phyloP scores from a whole-genome alignment of 1,140 invertebrate species.

The Bactericera cockerelli region DNA sequence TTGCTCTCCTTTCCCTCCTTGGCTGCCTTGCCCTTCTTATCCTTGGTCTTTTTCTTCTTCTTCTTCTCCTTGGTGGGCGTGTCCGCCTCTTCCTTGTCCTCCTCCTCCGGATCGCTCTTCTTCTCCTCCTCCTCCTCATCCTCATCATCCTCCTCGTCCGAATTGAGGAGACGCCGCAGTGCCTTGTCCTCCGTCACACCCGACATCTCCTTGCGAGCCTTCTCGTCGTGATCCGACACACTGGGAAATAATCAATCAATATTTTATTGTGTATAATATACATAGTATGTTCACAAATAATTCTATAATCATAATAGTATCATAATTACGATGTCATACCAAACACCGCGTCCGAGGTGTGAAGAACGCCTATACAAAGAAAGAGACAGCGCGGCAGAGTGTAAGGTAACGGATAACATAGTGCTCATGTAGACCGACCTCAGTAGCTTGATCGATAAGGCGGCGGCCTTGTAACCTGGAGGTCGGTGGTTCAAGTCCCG shows the following conservation, averaged over 20 bases:
- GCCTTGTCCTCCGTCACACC: slow-evolving; percentile 59
- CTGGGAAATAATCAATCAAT: slow-evolving; percentile 31
- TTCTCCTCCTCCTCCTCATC: slow-evolving; percentile 73
- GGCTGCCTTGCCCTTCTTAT: slow-evolving; percentile 29
- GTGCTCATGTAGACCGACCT: too few relatives aligned
- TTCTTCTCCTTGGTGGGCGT: slow-evolving; percentile 36
- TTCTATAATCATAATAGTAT: slow-evolving; percentile 16
- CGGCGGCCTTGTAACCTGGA: too few relatives aligned
- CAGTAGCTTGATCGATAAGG: too few relatives aligned
- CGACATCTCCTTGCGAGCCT: slow-evolving; percentile 53
- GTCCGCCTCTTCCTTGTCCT: slow-evolving; percentile 37
- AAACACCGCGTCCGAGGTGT: too few relatives aligned
- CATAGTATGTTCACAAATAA: too few relatives aligned
- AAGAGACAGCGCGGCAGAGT: too few relatives aligned
- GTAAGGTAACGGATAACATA: too few relatives aligned
- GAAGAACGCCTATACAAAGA: too few relatives aligned
- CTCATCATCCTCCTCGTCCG: slow-evolving; percentile 77
- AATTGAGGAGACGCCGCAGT: slow-evolving; percentile 66
- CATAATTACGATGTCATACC: too few relatives aligned
- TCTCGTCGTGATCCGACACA: slow-evolving; percentile 58
- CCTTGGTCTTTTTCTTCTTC: slow-evolving; percentile 40
- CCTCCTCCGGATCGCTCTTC: slow-evolving; percentile 27
- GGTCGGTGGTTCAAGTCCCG: too few relatives aligned
- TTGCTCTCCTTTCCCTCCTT: slow-evolving; percentile 21
- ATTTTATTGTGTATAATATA: too few relatives aligned